Evolutionary conservation across 2,888 invertebrate genomes (phyloP).

Genomic region (Ophioninae sp.): DNA sequence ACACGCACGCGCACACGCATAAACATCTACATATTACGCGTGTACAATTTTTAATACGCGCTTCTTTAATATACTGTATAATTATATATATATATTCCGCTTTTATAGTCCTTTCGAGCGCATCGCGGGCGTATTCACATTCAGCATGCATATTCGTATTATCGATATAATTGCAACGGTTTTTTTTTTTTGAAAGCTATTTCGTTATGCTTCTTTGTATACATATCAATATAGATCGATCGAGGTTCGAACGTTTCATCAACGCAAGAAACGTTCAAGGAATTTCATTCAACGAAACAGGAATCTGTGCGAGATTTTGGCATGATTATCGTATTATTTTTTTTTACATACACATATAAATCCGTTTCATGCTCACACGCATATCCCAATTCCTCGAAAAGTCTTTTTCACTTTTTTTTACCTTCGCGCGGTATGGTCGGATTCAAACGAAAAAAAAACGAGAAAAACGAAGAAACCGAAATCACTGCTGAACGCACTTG

Average conservation of each 20-base stretch:
- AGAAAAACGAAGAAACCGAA: slow-evolving; percentile 19
- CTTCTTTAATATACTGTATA: slow-evolving; percentile 25
- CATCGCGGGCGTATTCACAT: slow-evolving; percentile 13
- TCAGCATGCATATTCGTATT: slow-evolving; percentile 2
- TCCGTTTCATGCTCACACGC: slow-evolving; percentile 13
- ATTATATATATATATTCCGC: slow-evolving; percentile 11
- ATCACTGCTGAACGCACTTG: slow-evolving; percentile 58
- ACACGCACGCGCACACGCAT: slow-evolving; percentile 2
- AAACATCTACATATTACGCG: neutral
- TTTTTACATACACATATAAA: slow-evolving; percentile 33
- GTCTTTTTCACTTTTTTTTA: slow-evolving; percentile 28
- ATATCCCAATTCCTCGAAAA: slow-evolving; percentile 10
- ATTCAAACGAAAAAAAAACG: neutral
- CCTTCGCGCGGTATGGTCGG: slow-evolving; percentile 3
- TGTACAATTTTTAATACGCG: neutral
- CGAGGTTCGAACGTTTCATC: slow-evolving; percentile 31
- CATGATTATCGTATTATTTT: slow-evolving; percentile 37
- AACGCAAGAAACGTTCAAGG: slow-evolving; percentile 30
- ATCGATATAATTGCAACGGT: slow-evolving; percentile 36
- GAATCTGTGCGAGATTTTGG: slow-evolving; percentile 58
- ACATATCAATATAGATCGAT: slow-evolving; percentile 32
- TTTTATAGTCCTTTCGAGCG: neutral
- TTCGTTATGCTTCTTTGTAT: slow-evolving; percentile 25
- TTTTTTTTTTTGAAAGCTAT: slow-evolving; percentile 48
- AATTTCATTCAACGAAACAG: slow-evolving; percentile 49